These are phyloP conservation scores for Oreochromis tanganicae DNA, from an alignment of 2,113 vertebrate genomes.

Conservation along the genomic window DNA sequence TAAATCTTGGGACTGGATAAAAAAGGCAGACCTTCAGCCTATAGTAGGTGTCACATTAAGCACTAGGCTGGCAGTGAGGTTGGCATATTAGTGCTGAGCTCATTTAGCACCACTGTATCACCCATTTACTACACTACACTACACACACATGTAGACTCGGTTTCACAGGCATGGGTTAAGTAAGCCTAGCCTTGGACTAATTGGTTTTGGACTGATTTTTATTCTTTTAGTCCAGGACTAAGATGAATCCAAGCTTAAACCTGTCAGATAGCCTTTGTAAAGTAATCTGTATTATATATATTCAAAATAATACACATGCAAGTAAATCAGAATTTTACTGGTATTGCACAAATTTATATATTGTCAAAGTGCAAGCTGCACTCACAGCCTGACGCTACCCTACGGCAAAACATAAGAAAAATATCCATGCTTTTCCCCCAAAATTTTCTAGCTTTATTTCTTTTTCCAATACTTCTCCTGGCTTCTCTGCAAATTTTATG, in stretches of 20 bases:
- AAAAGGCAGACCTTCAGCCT: background rate
- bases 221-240: background rate
- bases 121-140: background rate
- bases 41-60: background rate
- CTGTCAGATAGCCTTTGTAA: background rate
- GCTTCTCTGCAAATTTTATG: background rate
- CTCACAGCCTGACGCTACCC: background rate
- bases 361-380: background rate
- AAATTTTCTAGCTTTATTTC: background rate
- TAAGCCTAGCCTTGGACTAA: background rate
- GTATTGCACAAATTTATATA: background rate
- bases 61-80: background rate
- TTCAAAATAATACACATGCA: background rate
- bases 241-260: background rate
- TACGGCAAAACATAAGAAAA: background rate
- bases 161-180: background rate
- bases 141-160: background rate
- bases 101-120: background rate
- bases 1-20: background rate
- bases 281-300: background rate
- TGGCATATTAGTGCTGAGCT: background rate
- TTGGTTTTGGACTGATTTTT: background rate
- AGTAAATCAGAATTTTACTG: background rate
- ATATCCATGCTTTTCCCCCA: rapidly evolving
- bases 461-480: background rate